Evolutionary conservation across 2,888 invertebrate genomes (phyloP), one percentile per base, ranked within the genome.

Genomic region (Sarcophaga subvicina): DNA sequence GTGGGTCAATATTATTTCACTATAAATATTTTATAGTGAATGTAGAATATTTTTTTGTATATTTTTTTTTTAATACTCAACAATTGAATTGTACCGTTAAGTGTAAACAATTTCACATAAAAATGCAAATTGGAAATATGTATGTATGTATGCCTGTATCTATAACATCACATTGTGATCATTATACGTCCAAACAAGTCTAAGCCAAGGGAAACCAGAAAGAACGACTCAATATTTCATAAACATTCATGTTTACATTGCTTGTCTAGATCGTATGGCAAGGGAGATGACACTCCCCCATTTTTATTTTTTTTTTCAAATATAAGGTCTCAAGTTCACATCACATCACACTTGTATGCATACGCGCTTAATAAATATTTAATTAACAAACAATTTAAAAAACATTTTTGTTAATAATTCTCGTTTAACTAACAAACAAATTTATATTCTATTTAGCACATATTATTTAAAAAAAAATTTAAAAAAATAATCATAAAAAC

Each of bases 381-480:
- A 86, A 86, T 86, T 83, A 84, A 78, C 73, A 80, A 72, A 54
- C 73, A 83, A 78, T 80, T 86, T 66, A 69, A 80, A 83, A 86
- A 72, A 63, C 22, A 73, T 70, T 27, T 47, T 69, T 77, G 59
- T 63, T 69, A 67, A 78, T 62, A 83, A 67, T 83, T 67, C 83
- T 73, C 59, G 69, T 54, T 25, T 64, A 70, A 25, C 69, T 45
- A 69, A 73, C 47, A 59, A 60, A 49, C 47, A 59, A 60, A 49
- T 62, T 60, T 79, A 71, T 37, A 37, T 17, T 70, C 70, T 64
- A 54, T 59, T 83, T 73, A 83, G 73, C 83, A 83, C 72, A 83
- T 54, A 59, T 67, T 67, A 20, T 71, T 59, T 49, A 27, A 59
- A 73, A 64, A 73, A 37, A 37, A 8, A 4, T 0, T 4, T 6